These are phyloP conservation scores for Edolisoma coerulescens DNA, from an alignment of 2,113 vertebrate genomes.

Conservation along the genomic window DNA sequence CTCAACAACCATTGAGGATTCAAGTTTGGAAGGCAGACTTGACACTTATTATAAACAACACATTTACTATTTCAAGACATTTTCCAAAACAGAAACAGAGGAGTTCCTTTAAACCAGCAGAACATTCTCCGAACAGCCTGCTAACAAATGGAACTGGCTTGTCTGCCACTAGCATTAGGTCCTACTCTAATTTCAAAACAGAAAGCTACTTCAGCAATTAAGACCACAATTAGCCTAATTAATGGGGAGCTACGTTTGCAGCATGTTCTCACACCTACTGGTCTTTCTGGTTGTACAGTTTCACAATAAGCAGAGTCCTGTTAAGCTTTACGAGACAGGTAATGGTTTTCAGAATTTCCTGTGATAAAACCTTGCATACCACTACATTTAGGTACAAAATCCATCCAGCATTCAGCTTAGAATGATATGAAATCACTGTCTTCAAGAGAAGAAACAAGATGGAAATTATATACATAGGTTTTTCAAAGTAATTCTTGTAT, in stretches of 20 bases:
- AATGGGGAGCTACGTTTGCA: background rate
- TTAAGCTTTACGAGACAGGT: fast-evolving
- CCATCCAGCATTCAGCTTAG: background rate
- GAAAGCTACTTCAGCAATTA: background rate
- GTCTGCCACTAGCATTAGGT: background rate
- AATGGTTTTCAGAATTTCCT: background rate
- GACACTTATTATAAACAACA: background rate
- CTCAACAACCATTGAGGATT: background rate
- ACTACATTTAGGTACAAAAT: background rate
- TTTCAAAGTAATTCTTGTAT: background rate
- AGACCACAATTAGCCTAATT: background rate
- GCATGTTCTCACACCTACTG: background rate
- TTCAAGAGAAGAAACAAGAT: background rate
- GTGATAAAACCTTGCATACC: background rate
- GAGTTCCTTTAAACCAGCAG: background rate
- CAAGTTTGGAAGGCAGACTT: background rate
- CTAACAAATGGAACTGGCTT: background rate
- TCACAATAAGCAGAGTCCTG: background rate
- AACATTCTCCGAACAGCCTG: background rate
- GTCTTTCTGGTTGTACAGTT: background rate
- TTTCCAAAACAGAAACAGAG: background rate
- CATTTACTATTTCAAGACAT: background rate
- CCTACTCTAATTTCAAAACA: background rate
- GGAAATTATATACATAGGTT: background rate
- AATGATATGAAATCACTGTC: background rate